Conservation (phyloP, 2,888 invertebrate species). For the Limnephilus auricula region DNA sequence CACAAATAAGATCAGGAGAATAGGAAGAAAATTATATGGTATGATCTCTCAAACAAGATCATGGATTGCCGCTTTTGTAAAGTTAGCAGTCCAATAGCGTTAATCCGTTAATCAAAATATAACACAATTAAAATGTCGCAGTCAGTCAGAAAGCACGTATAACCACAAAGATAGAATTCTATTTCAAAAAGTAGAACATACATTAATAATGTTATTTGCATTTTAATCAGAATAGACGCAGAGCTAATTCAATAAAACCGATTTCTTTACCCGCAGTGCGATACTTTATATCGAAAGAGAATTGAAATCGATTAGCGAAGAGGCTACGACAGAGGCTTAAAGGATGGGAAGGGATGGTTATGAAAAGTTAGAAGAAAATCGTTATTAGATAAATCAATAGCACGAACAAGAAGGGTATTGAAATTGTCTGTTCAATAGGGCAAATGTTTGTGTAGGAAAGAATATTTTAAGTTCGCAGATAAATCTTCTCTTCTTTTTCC, state of each 20-base stretch:
- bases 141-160: background rate
- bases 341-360: slow-evolving; percentile 23
- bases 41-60: background rate
- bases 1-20: background rate
- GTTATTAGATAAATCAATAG: slow-evolving; percentile 38
- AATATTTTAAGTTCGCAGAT: background rate
- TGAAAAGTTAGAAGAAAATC: slow-evolving; percentile 32
- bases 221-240: background rate
- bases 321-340: background rate
- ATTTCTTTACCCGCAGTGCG: background rate
- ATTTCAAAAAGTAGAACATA: background rate
- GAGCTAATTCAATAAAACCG: background rate
- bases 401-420: slow-evolving; percentile 22
- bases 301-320: background rate
- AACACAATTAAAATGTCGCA: background rate
- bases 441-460: background rate
- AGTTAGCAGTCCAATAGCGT: background rate
- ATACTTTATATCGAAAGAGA: background rate
- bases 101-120: background rate
- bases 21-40: background rate
- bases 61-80: background rate
- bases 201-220: background rate
- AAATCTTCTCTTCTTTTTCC: background rate
- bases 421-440: slow-evolving; percentile 1
- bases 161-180: background rate